Evolutionary conservation across 2,888 invertebrate species (phyloP), one percentile per base, ranked within the genome.

Genomic region (Drosophila anomelani): DNA sequence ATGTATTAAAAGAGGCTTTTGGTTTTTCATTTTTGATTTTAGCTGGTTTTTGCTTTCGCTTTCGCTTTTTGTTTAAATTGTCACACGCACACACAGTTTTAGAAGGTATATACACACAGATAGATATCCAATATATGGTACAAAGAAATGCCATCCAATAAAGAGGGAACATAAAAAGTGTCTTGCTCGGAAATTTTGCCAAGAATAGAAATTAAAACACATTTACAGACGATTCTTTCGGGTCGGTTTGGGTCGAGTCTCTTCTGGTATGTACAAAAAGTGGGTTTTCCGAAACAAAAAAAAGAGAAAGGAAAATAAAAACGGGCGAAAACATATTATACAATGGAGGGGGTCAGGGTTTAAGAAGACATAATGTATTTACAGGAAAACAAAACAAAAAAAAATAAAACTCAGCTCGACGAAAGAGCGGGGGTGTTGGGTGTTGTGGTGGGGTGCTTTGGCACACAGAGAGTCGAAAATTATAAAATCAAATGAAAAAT

Each of bases 131-230:
- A 83, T 83, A 73, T 72, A 71, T 73, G 76, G 46, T 73, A 73
- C 75, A 69, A 66, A 72, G 51, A 77, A 70, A 66, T 76, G 72
- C 55, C 88, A 83, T 87, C 87, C 88, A 88, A 88, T 83, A 68
- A 70, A 69, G 49, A 46, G 63, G 32, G 57, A 78, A 69, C 43
- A 58, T 56, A 72, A 62, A 64, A 70, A 67, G 66, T 68, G 58
- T 66, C 54, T 81, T 85, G 70, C 71, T 63, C 61, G 62, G 23
- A 73, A 82, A 80, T 83, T 83, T 83, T 78, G 85, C 55, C 68
- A 74, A 66, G 56, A 74, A 46, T 62, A 68, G 32, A 66, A 72
- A 74, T 57, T 56, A 55, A 66, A 59, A 62, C 55, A 72, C 68
- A 72, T 77, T 68, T 72, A 76, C 51, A 63, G 70, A 76, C 44